Evolutionary conservation across 2,113 vertebrate genomes (phyloP), one percentile per base, ranked within the genome.

Genomic region (Rousettus leschenaultii): DNA sequence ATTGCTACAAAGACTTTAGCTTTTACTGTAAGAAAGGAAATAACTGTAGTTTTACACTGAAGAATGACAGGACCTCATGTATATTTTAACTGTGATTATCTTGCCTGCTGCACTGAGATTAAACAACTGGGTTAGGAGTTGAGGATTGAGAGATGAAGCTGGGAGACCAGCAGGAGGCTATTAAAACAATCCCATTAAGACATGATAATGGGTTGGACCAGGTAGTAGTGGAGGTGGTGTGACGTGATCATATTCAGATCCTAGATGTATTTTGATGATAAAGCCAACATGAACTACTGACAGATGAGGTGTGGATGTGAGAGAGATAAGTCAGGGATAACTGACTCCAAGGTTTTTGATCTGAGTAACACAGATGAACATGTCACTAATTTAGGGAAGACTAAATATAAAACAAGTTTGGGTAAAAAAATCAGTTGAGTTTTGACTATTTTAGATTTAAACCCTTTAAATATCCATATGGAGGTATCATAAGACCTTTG

Each of bases 401-500:
- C 38, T 78, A 87, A 87, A 91, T 19, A 88, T 48, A 40, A 84
- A 93, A 77, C 22, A 79, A 71, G 12, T 88, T 13, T 70, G 33
- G 6, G 38, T 65, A 79, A 80, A 96, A 95, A 70, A 57, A 83
- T 77, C 18, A 63, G n/a, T 6, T 70, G 21, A 68, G 16, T 89
- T 93, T 83, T 87, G 61, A 35, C 5, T 75, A 95, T 77, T 86
- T 93, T 61, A 77, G 38, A 91, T 61, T 88, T 74, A 91, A 43
- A 82, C 82, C 33, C 74, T 94, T 95, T 61, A 85, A 80, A 94
- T 71, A 97, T 30, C n/a, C 59, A 70, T 26, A 94, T n/a, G 33
- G 16, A 88, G 14, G n/a, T 89, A 73, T 63, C 74, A 71, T 3
- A 65, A 40, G 55, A 74, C 61, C 92, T 24, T 10, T 92, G 16